Percentiles rank a stretch among this genome's conserved stretches.
phyloP scores from a whole-genome alignment of 2,113 vertebrate species.

The Cephalophus harveyi region DNA sequence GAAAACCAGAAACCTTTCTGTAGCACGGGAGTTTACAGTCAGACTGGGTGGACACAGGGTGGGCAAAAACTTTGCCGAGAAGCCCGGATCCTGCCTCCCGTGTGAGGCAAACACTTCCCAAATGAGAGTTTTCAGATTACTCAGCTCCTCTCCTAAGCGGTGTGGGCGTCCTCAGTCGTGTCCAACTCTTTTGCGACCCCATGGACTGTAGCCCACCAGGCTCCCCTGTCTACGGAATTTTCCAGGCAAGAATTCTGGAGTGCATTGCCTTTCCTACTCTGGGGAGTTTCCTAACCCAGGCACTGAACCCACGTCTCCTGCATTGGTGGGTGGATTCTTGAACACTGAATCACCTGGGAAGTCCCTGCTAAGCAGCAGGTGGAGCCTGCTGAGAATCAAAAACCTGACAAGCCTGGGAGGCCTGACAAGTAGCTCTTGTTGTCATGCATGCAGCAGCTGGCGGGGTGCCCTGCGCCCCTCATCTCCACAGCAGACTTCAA shows the following conservation, averaged over 20 bases:
- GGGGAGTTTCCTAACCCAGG: not conserved
- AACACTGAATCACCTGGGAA: not conserved
- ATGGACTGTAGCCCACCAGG: not conserved
- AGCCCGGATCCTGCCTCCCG: not conserved
- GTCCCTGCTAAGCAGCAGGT: slow-evolving; percentile 3
- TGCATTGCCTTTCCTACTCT: not conserved
- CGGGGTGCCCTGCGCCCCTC: not conserved
- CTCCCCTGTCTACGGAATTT: not conserved
- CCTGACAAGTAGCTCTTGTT: slow-evolving; percentile 32
- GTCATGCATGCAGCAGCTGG: not conserved
- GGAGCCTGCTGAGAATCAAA: slow-evolving; percentile 36
- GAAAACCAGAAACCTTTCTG: slow-evolving; percentile 37
- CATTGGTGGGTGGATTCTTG: not conserved
- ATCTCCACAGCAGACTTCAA: slow-evolving; percentile 19
- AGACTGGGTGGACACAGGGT: not conserved
- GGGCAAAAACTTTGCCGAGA: slow-evolving; percentile 13
- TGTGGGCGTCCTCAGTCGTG: not conserved
- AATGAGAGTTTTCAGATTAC: slow-evolving; percentile 26
- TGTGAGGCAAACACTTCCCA: slow-evolving; percentile 6
- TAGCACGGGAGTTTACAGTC: not conserved
- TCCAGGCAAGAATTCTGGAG: not conserved
- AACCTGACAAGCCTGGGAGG: not conserved
- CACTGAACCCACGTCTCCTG: not conserved
- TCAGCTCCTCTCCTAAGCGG: not conserved
- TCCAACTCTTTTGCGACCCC: not conserved